These are phyloP conservation scores for Drosophila mercatorum DNA, from an alignment of 2,888 invertebrate species.

Conservation along the genomic window DNA sequence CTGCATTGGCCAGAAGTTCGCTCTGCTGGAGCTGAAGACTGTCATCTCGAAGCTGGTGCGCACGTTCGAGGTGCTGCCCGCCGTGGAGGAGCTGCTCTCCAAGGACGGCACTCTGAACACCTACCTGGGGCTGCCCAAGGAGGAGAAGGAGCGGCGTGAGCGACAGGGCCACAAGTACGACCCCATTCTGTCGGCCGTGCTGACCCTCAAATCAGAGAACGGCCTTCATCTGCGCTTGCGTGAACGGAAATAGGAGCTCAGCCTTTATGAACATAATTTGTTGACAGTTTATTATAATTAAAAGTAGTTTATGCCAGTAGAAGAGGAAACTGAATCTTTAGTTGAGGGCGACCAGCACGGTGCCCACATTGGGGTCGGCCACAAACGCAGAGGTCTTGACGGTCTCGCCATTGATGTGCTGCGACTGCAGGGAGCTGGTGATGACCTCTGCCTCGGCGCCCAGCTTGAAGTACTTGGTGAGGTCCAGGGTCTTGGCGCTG, in stretches of 20 bases:
- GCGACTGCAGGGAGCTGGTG: conserved; percentile 82
- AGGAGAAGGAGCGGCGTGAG: conserved; percentile 42
- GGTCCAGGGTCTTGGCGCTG: conserved; percentile 84
- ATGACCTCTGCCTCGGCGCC: conserved; percentile 80
- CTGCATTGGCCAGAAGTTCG: conserved; percentile 86
- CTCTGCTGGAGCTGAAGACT: conserved; percentile 86
- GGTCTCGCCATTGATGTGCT: conserved; percentile 80
- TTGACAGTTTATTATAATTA: conserved; percentile 5
- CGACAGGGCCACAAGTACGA: conserved; percentile 77
- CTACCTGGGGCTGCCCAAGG: conserved; percentile 51
- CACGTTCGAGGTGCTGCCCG: conserved; percentile 84
- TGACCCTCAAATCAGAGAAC: conserved; percentile 85
- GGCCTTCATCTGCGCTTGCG: conserved; percentile 85
- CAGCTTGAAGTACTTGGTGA: conserved; percentile 81
- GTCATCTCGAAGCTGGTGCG: conserved; percentile 86
- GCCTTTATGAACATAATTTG: conserved; percentile 5
- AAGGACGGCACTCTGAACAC: conserved; percentile 70
- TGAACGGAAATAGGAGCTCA: conserved; percentile 62
- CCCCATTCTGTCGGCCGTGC: conserved; percentile 84
- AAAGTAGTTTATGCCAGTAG: neutral
- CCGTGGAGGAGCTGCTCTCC: conserved; percentile 73
- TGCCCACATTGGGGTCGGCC: conserved; percentile 79
- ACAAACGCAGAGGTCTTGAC: conserved; percentile 68
- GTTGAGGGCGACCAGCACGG: conserved; percentile 75
- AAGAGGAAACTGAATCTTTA: conserved; percentile 2